phyloP scores from a whole-genome alignment of 2,113 vertebrate species.

The Agelaius phoeniceus region DNA sequence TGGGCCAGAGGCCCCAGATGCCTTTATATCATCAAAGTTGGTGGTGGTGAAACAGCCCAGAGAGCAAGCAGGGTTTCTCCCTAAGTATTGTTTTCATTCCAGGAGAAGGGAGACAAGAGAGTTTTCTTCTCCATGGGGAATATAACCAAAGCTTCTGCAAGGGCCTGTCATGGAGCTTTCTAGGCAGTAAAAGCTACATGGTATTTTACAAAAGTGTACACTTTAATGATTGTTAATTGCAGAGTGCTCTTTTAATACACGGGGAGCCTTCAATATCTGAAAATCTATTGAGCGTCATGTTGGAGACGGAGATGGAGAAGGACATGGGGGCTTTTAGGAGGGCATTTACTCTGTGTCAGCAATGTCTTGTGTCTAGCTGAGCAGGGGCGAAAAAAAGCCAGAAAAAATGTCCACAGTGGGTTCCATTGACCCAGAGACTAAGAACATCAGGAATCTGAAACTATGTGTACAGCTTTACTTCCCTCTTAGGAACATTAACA shows the following conservation, averaged over 20 bases:
- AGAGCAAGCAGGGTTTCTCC: neutral
- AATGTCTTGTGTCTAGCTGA: conserved; percentile 29
- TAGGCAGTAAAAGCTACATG: neutral
- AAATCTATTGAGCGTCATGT: neutral
- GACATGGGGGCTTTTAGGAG: conserved; percentile 37
- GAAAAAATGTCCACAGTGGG: conserved; percentile 60
- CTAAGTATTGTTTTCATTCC: neutral
- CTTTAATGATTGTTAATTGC: conserved; percentile 60
- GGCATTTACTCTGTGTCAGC: conserved; percentile 36
- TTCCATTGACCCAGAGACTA: conserved; percentile 44
- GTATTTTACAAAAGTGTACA: neutral
- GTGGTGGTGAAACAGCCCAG: neutral
- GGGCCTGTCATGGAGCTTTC: neutral
- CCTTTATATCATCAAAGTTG: neutral
- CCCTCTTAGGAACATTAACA: conserved; percentile 59
- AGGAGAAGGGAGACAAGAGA: neutral
- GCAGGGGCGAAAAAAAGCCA: neutral
- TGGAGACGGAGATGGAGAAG: neutral
- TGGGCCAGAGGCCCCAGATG: neutral
- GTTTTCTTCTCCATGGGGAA: conserved; percentile 13
- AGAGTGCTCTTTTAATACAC: conserved; percentile 25
- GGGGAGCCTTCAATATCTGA: conserved; percentile 44
- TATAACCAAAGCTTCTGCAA: neutral
- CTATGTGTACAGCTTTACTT: conserved; percentile 14
- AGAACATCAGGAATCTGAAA: neutral